Evolutionary conservation across 2,888 invertebrate genomes (phyloP), one percentile per base, ranked within the genome.

Genomic region (Andrena fulva): DNA sequence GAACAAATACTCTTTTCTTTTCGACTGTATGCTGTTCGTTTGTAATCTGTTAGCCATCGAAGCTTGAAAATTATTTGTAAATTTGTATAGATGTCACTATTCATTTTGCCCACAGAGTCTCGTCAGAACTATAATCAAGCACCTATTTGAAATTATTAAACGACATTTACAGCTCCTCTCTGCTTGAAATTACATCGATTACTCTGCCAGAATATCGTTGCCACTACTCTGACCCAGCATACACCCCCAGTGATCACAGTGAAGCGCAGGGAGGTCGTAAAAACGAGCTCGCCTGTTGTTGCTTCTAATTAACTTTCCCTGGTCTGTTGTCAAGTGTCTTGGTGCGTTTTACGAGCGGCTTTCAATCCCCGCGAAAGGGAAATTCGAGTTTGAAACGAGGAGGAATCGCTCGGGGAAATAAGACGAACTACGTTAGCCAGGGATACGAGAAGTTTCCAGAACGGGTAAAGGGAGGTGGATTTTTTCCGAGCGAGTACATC

Each of bases 401-500:
- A 27, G 2, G 66, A 80, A 80, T 74, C 70, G 69, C 33, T 64
- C 60, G 0, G 2, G 0, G 66, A 71, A 82, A 72, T 80, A 66
- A 72, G 64, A 56, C 7, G 48, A 59, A 62, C 54, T 29, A n/a
- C 31, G 50, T 70, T 50, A 27, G 52, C 20, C 20, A n/a, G 24
- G 29, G 66, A 73, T 60, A 77, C 77, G 59, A 60, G 67, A 72
- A 72, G 76, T 66, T 83, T 69, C n/a, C 29, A 27, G 68, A 27
- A 27, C 31, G 54, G 48, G 35, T 54, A 42, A 63, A 63, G 50
- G 73, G 42, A 67, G 68, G 59, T 50, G 66, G 86, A 87, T 89
- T 88, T 86, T 86, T 91, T 91, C 91, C 91, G 66, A 87, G 73
- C 82, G 90, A 89, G 82, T 88, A 82, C 85, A 60, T 85, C 81